Percentiles rank a stretch among this genome's conserved stretches.
These are phyloP conservation scores for Eupsilia transversa DNA, from an alignment of 2,888 invertebrate genomes.

Conservation along the genomic window DNA sequence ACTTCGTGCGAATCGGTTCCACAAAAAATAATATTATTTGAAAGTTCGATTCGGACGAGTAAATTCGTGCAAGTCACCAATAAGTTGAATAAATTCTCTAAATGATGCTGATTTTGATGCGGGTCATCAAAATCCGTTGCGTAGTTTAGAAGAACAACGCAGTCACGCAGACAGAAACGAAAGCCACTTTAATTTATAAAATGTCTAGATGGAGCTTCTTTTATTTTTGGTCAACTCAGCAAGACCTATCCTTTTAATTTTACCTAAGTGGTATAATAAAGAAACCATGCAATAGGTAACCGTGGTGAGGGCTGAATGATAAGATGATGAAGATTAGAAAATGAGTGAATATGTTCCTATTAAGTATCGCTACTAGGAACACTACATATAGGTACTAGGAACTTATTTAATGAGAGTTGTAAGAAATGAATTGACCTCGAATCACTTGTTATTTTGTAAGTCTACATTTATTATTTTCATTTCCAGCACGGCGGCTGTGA, in stretches of 20 bases:
- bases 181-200: not conserved
- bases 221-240: not conserved
- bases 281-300: not conserved
- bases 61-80: no score
- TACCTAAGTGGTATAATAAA: no score
- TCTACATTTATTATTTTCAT: conserved; percentile 9
- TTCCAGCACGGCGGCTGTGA: conserved; percentile 90
- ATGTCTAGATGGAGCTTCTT: not conserved
- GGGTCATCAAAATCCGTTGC: no score
- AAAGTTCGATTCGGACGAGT: no score
- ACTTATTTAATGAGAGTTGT: no score
- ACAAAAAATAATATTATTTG: no score
- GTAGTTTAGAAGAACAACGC: not conserved
- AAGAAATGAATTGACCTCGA: not conserved
- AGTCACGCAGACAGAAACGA: not conserved
- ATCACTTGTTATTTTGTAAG: not conserved
- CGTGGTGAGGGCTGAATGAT: not conserved
- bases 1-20: no score
- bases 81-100: no score
- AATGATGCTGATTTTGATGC: no score
- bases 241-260: not conserved
- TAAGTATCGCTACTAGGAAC: no score
- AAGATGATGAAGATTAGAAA: not conserved
- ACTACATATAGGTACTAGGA: no score
- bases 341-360: no score